Base-by-base conservation (phyloP, 2,797 vertebrate species). In the Bovichtus variegatus region DNA sequence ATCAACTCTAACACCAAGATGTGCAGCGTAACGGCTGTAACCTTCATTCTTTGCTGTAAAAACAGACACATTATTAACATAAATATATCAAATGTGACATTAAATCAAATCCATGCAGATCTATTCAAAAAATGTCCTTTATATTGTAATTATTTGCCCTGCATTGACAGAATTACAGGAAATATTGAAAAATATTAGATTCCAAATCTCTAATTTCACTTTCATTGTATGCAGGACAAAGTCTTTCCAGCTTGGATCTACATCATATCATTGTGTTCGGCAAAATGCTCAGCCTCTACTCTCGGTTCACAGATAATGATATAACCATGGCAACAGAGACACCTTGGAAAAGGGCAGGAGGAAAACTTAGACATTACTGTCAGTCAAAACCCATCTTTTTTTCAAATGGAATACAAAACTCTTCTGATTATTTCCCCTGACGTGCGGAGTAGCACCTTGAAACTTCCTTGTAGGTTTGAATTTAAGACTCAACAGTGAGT, bases 261-360 rank as follows among this genome's bases (percentile, higher is more conserved):
- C 77, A 85, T 85, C 64, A 73, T 83, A 82, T 81, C 71, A 76
- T 73, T 79, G 73, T 83, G 83, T 78, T 87, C 27, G 9, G 67
- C 47, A 84, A 91, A 89, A 89, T 66, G 81, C 78, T 86, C 89
- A 90, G 88, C 63, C 82, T 87, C 76, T 74, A 73, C 84, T 88
- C 79, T 90, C 75, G 77, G 62, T 88, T 88, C 84, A 68, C 85
- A 86, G 82, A 91, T 87, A 86, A 87, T 85, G 85, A 89, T 87
- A 92, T 92, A 91, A 89, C 93, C 91, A 93, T 94, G 89, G 92
- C 89, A 94, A 93, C 91, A 81, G 86, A 91, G 89, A 86, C 81
- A 91, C 81, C 74, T 75, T 79, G 76, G 73, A 65, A 85, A 76
- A 89, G 80, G 60, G 71, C 86, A 84, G 74, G 60, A 80, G 59